Evolutionary conservation across 2,797 vertebrate species (phyloP), one percentile per base, ranked within the genome.

Genomic region (Tauraco hartlaubi): DNA sequence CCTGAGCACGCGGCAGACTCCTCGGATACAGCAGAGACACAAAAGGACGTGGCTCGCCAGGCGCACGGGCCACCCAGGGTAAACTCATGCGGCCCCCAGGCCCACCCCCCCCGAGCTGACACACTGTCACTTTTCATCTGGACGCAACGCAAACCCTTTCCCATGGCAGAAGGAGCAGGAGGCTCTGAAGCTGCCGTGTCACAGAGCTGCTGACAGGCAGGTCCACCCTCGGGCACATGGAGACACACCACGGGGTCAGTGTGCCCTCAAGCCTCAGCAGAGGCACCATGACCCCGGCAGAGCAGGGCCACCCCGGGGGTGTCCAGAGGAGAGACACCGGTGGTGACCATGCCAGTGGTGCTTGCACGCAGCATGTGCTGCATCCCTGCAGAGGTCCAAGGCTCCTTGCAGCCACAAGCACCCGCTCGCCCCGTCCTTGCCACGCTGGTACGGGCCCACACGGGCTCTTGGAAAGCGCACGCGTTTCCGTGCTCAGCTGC

Each of bases 401-500:
- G 59, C 43, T 73, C 33, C 55, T 20, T 4, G 2, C 1, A 1
- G 66, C 61, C 46, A 29, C 1, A 0, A 12, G 39, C 9, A 16
- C 44, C 63, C 0, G 0, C 54, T 16, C 26, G 12, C 26, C 49
- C 37, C 39, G 10, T 29, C 17, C 8, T 17, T 23, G 39, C 59
- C 28, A 8, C 1, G 0, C 25, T 26, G 54, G 9, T 10, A 5
- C 7, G 8, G 58, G 16, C 17, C 48, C 17, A 15, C 0, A 2
- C 1, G 0, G 31, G 39, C 39, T 73, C 39, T 43, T 8, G 16
- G 55, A 37, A 68, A 54, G 49, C 3, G 1, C 31, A 14, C 0
- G 6, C 5, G 0, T 22, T 22, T 58, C 69, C n/a, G 26, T 5
- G 26, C 48, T 58, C 58, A 15, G 67, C 5, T 4, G 4, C 46